phyloP scores from a whole-genome alignment of 2,113 vertebrate genomes.

The Ondatra zibethicus region DNA sequence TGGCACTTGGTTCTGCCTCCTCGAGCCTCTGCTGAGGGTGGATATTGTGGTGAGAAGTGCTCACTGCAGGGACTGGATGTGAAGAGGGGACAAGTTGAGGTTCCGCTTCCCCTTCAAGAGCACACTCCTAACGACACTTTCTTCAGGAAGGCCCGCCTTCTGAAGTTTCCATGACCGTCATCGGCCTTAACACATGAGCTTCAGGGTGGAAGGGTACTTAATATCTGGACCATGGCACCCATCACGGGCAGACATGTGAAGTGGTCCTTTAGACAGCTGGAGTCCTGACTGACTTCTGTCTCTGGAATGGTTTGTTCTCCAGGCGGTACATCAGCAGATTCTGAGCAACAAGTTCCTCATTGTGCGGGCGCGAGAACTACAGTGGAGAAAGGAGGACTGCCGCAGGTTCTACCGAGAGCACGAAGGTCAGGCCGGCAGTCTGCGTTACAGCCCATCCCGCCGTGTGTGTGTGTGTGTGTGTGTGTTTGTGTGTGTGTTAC shows the following conservation, averaged over 20 bases:
- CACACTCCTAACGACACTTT: no score
- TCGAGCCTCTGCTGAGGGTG: not conserved
- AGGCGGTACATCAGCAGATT: constrained; percentile 95
- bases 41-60: not conserved
- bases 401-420: constrained; percentile 95
- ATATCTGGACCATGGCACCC: no score
- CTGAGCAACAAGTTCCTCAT: constrained; percentile 92
- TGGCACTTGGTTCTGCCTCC: not conserved
- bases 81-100: not conserved
- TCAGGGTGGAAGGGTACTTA: no score
- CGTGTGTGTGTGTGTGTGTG: not conserved
- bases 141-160: not conserved
- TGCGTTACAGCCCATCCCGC: not conserved
- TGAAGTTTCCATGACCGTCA: not conserved
- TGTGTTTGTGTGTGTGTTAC: no score
- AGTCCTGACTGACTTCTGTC: not conserved
- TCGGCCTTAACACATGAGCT: no score
- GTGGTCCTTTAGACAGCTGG: not conserved
- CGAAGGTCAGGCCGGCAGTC: constrained; percentile 85
- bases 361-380: constrained; percentile 89
- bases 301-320: not conserved
- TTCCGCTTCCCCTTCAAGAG: not conserved
- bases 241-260: not conserved
- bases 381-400: constrained; percentile 90
- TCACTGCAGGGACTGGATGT: not conserved